Evolutionary conservation across 2,797 vertebrate species (phyloP).

Genomic region (Hypotaenidia okinawae): DNA sequence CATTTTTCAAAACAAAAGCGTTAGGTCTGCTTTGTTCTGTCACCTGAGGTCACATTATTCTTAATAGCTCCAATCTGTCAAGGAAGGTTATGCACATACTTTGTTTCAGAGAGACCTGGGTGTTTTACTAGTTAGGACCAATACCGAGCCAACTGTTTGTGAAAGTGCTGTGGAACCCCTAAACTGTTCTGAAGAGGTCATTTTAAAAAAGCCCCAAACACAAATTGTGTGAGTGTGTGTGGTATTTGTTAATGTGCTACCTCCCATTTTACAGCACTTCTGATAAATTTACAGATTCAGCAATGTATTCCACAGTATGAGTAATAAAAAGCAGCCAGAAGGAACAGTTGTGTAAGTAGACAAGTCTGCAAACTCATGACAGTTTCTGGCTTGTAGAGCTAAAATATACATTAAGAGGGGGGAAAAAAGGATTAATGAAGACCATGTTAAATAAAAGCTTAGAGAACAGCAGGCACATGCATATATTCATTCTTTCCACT

Average conservation of each 20-base stretch:
- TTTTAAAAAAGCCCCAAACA: not conserved
- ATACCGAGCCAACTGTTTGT: not conserved
- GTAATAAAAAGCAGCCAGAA: not conserved
- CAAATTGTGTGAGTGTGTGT: not conserved
- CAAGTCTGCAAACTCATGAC: not conserved
- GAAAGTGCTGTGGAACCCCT: not conserved
- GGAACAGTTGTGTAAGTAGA: not conserved
- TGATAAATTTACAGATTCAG: not conserved
- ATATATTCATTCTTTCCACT: not conserved
- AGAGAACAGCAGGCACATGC: not conserved
- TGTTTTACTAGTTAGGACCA: not conserved
- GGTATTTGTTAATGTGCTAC: not conserved
- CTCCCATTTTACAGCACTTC: not conserved
- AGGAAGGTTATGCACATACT: not conserved
- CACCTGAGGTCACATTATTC: not conserved
- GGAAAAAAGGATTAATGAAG: not conserved
- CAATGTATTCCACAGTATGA: not conserved
- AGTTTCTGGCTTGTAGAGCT: not conserved
- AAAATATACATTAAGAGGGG: not conserved
- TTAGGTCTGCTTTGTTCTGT: not conserved
- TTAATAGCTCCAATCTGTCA: not conserved
- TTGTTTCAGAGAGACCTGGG: not conserved
- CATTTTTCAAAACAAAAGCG: not conserved
- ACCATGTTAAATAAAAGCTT: not conserved
- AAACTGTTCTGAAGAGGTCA: not conserved